Evolutionary conservation across 2,888 invertebrate genomes (phyloP), one percentile per base, ranked within the genome.

Genomic region (Cylindroiulus punctatus): DNA sequence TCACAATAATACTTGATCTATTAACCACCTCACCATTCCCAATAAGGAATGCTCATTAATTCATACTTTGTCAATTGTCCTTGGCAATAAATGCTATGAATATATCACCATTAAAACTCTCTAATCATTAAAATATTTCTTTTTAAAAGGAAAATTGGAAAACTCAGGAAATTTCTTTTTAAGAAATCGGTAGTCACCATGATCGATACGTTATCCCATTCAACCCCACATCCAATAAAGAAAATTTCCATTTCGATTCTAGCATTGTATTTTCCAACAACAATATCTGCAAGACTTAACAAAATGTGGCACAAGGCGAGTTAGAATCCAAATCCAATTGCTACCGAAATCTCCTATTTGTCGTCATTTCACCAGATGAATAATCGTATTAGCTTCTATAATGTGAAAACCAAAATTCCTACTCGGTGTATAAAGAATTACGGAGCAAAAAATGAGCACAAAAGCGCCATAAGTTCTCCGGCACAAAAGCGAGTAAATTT

Each of bases 361-460:
- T 52, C 52, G 52, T 19, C 52, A 14, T 52, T 65, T 65, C 65
- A 26, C 12, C 65, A 26, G 10, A 12, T 65, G 65, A 65, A 65
- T 65, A 65, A 65, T n/a, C 4, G 26, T 26, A 65, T 65, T 65
- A 65, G 65, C 65, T 65, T 65, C 65, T 10, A 65, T 65, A 65
- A 65, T 65, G 26, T 26, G 65, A 8, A 65, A 65, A 65, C 65
- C 65, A 26, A 65, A 65, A 65, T 65, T 65, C 65, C 65, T 26
- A 65, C 65, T 65, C 26, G 65, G 65, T 65, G 8, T 65, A 26
- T 65, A 65, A 65, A 26, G 65, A 65, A 65, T 65, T 65, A 65
- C 26, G 7, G 26, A 65, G 26, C 26, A 26, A 65, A 65, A 65
- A 65, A 65, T 12, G 65, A 65, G 26, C 65, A 26, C 26, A 26